Base-by-base conservation (phyloP, 2,888 invertebrate species). In the Thymelicus acteon region DNA sequence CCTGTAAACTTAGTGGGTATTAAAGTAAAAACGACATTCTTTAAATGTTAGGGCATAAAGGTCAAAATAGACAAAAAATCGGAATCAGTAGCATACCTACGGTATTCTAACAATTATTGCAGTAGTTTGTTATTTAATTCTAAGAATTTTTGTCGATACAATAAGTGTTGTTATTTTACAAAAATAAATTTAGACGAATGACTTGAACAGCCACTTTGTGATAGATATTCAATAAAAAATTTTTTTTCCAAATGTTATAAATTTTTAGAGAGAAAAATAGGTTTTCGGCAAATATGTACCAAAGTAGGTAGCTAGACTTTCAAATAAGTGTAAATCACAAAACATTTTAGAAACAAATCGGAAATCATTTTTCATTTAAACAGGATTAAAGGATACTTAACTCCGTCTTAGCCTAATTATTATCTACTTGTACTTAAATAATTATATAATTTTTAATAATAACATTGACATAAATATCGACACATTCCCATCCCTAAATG, bases 91-190 rank as follows among this genome's bases (percentile, higher is more conserved):
- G 74, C 77, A 77, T 75, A 19, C 19, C 19, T 19, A 64, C 67
- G 80, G 13, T 12, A 57, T 12, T 80, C 80, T 86, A 87, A 88
- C 65, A 75, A 77, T 78, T 78, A 73, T 73, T 73, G 77, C 60
- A 47, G 44, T 54, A 65, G 57, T 31, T 57, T 2, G 57, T 13
- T 13, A 49, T 15, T 31, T 72, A 74, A 73, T 65, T 74, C 68
- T 72, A 72, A 74, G 76, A 73, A 72, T 66, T 76, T 72, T 75
- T 75, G 77, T 79, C 76, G 71, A 77, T 80, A 81, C 2, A n/a
- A 13, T 12, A 24, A 24, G 12, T 24, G 10, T 49, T 2, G 19
- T 15, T 7, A 6, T 49, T 7, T 47, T 47, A 8, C 10, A 0
- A 49, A 49, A 7, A 49, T 15, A n/a, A 49, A n/a, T n/a, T n/a